Evolutionary conservation across 2,113 vertebrate genomes (phyloP).

Genomic region (Hippocampus comes): DNA sequence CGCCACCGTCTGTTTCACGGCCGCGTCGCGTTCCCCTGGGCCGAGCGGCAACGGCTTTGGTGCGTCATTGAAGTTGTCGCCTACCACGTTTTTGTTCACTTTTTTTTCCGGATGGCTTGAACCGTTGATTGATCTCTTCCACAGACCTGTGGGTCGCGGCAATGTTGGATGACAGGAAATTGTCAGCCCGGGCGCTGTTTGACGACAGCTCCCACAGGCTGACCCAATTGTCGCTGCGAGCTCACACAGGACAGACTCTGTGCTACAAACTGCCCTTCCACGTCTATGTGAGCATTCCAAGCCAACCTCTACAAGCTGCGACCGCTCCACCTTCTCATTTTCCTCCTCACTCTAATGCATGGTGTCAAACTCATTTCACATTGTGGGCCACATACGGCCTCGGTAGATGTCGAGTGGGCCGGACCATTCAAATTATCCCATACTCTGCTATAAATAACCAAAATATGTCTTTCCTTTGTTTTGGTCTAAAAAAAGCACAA

Average conservation of each 20-base stretch:
- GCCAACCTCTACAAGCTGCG: background rate
- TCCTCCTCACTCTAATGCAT: background rate
- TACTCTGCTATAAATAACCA: too few species aligned
- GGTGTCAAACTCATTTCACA: too few species aligned
- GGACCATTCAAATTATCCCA: too few species aligned
- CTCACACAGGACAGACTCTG: constrained; percentile 65
- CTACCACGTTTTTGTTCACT: too few species aligned
- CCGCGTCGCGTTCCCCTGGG: constrained; percentile 67
- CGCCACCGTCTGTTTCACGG: constrained; percentile 79
- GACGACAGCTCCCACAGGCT: constrained; percentile 80
- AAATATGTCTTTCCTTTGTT: too few species aligned
- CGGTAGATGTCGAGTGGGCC: too few species aligned
- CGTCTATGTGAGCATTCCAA: constrained; percentile 77
- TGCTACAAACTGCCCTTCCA: constrained; percentile 84
- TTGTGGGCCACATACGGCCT: background rate
- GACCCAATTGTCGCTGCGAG: constrained; percentile 60
- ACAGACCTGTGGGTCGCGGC: constrained; percentile 76
- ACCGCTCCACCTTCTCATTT: background rate
- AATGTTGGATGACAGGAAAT: constrained; percentile 81
- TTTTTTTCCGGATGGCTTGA: too few species aligned
- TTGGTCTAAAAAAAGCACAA: too few species aligned
- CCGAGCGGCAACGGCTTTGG: constrained; percentile 69
- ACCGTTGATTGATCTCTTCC: background rate
- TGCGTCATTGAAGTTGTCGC: constrained; percentile 29
- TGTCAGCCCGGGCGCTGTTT: constrained; percentile 80